These are phyloP conservation scores for Hemiprocne comata DNA, from an alignment of 2,113 vertebrate species.

Conservation along the genomic window DNA sequence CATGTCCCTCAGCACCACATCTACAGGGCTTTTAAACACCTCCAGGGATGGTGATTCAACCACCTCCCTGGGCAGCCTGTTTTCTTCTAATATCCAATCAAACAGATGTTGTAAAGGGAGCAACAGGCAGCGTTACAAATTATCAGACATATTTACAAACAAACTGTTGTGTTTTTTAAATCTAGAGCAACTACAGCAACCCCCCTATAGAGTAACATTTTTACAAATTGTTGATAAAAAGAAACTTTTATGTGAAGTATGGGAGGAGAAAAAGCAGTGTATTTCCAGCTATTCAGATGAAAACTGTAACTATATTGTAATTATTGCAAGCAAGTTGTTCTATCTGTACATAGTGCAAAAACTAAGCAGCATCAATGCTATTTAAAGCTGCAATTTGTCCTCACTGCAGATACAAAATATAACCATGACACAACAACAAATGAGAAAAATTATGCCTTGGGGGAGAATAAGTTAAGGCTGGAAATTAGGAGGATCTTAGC, in stretches of 20 bases:
- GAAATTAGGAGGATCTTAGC: constrained; percentile 31
- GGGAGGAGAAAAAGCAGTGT: neutral
- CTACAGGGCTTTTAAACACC: too few species aligned
- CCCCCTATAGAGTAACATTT: neutral
- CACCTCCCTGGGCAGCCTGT: too few species aligned
- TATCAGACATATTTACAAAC: neutral
- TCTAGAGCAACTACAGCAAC: neutral
- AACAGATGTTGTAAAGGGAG: neutral
- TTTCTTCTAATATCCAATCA: too few species aligned
- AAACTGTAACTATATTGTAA: constrained; percentile 13
- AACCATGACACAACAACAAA: constrained; percentile 28
- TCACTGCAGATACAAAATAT: neutral
- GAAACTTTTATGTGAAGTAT: neutral
- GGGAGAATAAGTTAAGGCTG: constrained; percentile 37
- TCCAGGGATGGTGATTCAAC: too few species aligned
- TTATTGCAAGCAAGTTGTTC: constrained; percentile 11
- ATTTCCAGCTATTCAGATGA: constrained; percentile 20
- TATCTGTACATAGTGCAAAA: neutral
- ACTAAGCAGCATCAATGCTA: neutral
- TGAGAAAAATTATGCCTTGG: constrained; percentile 43
- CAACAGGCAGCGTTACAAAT: neutral
- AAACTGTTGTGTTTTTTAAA: neutral
- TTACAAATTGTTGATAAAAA: neutral
- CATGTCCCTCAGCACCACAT: too few species aligned
- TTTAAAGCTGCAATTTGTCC: constrained; percentile 36